Evolutionary conservation across 2,113 vertebrate genomes (phyloP), one percentile per base, ranked within the genome.

Genomic region (Lipotes vexillifer): DNA sequence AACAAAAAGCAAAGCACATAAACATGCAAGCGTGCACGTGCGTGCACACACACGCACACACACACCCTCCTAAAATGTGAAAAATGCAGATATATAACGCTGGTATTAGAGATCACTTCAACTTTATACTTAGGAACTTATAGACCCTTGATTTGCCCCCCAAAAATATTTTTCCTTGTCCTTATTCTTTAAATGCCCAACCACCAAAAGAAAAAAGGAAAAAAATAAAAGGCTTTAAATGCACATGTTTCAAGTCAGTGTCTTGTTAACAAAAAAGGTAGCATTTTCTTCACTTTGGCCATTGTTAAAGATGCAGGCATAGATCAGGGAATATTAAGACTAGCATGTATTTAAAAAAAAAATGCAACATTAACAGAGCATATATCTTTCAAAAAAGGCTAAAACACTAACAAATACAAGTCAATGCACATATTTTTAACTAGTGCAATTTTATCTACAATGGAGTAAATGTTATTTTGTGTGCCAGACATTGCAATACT

Each of bases 381-480:
- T 98, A 96, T 98, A 98, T 98, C 98, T 98, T 99, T 98, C 98
- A 98, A 97, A 98, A 97, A 98, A 98, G 98, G 98, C 98, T 98
- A 98, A 98, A 98, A 98, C 98, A 99, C 98, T 98, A 99, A 99
- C 98, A 99, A 98, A 98, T 98, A 99, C 99, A 99, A 98, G 98
- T 98, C 97, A 97, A 98, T 98, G 98, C 98, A 99, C 98, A 87
- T 98, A 98, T 98, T 98, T 98, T 98, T 98, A 98, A 99, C 98
- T 99, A 99, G 97, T 98, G 98, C 98, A 98, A 98, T 98, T 99
- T 98, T 98, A 98, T 99, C 98, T 98, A 99, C 98, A 99, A 98
- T 98, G 97, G 98, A 98, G 97, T 98, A 98, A 98, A 98, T 98
- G 98, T 98, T 52, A 52, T 52, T 98, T 97, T 98, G 97, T 97